Conservation (phyloP, 2,888 invertebrate genomes). For the Drosophila emarginata region DNA sequence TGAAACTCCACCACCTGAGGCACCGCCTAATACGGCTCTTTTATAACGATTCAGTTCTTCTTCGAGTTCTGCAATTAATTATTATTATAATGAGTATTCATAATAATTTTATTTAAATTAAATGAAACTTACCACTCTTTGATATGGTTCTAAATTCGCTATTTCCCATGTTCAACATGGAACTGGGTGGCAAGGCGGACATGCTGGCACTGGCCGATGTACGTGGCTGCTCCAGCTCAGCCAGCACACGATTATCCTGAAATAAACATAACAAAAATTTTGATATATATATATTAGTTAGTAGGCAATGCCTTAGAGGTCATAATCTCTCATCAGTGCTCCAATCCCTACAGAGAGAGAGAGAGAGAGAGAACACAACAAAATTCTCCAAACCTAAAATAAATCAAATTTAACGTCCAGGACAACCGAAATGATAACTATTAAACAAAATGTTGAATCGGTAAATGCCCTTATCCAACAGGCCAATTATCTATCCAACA, state of each 20-base stretch:
- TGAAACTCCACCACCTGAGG: constrained; percentile 63
- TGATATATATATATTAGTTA: background rate
- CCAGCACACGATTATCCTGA: constrained; percentile 91
- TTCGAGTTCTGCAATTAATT: constrained; percentile 68
- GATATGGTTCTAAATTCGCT: constrained; percentile 81
- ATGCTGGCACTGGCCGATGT: constrained; percentile 79
- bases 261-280: background rate
- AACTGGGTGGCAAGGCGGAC: constrained; percentile 79
- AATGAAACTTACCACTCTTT: constrained; percentile 75
- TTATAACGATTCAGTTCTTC: constrained; percentile 81
- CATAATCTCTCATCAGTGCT: background rate
- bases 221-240: constrained; percentile 93
- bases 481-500: constrained; percentile 29
- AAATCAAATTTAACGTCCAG: constrained; percentile 31
- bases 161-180: constrained; percentile 77
- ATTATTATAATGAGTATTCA: too few relatives aligned
- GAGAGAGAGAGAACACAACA: background rate
- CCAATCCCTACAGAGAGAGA: background rate
- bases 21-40: constrained; percentile 76
- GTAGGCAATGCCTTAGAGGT: background rate
- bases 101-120: too few relatives aligned
- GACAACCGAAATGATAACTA: background rate
- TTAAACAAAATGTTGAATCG: background rate
- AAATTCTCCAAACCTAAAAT: constrained; percentile 2
- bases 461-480: constrained; percentile 19